Conservation (phyloP, 2,113 vertebrate genomes). For the Canis aureus region DNA sequence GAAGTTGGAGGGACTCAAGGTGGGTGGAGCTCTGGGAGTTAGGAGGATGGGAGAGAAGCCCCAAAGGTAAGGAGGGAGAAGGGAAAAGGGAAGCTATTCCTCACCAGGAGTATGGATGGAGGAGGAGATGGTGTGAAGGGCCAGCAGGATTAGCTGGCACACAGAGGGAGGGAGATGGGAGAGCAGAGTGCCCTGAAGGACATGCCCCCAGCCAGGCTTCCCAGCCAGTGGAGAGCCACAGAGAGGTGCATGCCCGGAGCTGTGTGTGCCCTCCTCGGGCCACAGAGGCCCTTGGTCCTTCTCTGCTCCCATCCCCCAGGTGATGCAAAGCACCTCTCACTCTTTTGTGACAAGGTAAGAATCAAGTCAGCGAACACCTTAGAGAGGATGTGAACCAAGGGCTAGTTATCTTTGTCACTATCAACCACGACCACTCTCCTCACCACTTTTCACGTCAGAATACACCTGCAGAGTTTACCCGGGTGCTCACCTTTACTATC, state of each 20-base stretch:
- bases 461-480: not conserved
- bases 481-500: not conserved
- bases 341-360: not conserved
- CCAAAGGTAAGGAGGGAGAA: not conserved
- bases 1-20: not conserved
- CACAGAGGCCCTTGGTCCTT: not conserved
- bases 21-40: not conserved
- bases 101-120: not conserved
- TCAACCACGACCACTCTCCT: not conserved
- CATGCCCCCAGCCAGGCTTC: not conserved
- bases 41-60: not conserved
- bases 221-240: not conserved
- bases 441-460: not conserved
- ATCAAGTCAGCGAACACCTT: not conserved
- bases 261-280: rapidly evolving
- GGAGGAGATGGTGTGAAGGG: not conserved
- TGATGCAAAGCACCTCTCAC: not conserved
- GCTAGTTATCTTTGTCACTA: not conserved
- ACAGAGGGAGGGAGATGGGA: too few relatives aligned
- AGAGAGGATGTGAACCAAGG: not conserved
- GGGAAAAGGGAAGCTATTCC: not conserved
- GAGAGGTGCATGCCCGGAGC: not conserved
- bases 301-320: not conserved
- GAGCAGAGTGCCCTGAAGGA: not conserved
- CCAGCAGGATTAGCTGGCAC: rapidly evolving